Conservation (phyloP, 2,113 vertebrate species). For the Castor canadensis region DNA sequence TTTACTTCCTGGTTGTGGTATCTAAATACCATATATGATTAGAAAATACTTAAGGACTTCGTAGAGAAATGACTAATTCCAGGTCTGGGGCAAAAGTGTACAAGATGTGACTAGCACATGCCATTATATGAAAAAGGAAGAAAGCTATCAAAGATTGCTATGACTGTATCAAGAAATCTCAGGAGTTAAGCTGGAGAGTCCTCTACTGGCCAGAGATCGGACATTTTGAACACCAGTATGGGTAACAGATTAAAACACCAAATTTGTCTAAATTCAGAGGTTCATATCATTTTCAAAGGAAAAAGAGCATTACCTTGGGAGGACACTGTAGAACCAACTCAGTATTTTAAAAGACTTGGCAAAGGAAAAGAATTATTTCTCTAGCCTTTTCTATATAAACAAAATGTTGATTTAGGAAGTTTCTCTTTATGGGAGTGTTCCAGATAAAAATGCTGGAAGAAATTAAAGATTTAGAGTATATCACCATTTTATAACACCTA, state of each 20-base stretch:
- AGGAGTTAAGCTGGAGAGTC: neutral
- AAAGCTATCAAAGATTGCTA: neutral
- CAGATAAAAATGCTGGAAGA: neutral
- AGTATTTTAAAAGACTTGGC: neutral
- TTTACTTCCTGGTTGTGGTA: neutral
- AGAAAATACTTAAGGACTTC: neutral
- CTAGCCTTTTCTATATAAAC: neutral
- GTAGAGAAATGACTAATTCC: slow-evolving; percentile 6
- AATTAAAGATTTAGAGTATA: neutral
- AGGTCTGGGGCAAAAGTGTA: neutral
- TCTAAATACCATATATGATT: neutral
- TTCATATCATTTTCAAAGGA: neutral
- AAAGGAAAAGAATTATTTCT: neutral
- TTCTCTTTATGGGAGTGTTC: neutral
- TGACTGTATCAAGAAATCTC: neutral
- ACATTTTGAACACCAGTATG: neutral
- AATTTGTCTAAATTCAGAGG: neutral
- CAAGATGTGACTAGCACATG: neutral
- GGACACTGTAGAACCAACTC: neutral
- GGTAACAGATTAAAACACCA: neutral
- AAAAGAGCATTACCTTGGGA: neutral
- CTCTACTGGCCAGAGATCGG: neutral
- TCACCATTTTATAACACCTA: neutral
- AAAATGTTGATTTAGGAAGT: neutral
- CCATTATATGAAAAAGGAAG: neutral